Evolutionary conservation across 2,797 vertebrate genomes (phyloP).

Genomic region (Oreonectes daqikongensis): DNA sequence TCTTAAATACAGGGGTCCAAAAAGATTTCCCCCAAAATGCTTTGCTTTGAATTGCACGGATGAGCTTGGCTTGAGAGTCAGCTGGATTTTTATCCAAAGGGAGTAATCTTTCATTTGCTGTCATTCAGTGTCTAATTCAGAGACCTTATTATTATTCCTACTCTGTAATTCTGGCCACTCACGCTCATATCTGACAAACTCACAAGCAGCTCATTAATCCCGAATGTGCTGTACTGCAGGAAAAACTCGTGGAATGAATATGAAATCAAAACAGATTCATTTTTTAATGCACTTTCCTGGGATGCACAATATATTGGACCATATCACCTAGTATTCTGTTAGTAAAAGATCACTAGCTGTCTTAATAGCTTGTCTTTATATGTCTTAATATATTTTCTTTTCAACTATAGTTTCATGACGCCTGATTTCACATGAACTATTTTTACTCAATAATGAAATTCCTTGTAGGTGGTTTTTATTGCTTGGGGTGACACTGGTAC

Average conservation of each 20-base stretch:
- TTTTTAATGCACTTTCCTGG: not conserved
- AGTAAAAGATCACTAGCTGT: no score
- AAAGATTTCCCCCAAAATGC: not conserved
- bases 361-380: no score
- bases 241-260: not conserved
- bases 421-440: not conserved
- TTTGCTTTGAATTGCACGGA: constrained; percentile 22
- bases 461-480: not conserved
- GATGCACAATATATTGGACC: no score
- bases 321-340: no score
- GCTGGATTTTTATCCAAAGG: constrained; percentile 22
- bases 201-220: constrained; percentile 13
- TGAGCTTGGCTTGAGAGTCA: constrained; percentile 3
- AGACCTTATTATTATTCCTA: constrained; percentile 36
- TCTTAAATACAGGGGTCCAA: not conserved
- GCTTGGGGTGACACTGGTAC: constrained; percentile 4
- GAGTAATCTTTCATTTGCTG: constrained; percentile 37
- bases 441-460: constrained; percentile 1
- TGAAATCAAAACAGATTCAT: not conserved
- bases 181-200: constrained; percentile 19
- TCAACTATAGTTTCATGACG: not conserved
- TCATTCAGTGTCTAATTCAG: constrained; percentile 21
- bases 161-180: constrained; percentile 35
- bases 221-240: not conserved
- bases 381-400: no score